phyloP scores from a whole-genome alignment of 2,797 vertebrate species.

The Pseudochromis fuscus region DNA sequence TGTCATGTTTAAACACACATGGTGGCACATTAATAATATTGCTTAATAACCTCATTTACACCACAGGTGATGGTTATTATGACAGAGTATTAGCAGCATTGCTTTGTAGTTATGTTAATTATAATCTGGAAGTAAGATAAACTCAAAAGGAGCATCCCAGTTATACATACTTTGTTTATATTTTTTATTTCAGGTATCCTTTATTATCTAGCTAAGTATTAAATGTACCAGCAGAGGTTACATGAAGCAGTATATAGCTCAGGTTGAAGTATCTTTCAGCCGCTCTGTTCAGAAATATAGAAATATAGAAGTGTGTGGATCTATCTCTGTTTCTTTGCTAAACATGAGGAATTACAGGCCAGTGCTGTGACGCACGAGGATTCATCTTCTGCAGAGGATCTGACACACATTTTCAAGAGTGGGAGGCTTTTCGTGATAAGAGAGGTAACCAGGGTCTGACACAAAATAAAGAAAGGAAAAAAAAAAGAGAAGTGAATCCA shows the following conservation, averaged over 20 bases:
- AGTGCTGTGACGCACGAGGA: constrained; percentile 51
- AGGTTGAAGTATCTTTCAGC: constrained; percentile 4
- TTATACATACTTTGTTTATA: no score
- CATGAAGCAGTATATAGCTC: neutral
- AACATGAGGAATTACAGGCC: constrained; percentile 47
- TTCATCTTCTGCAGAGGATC: constrained; percentile 63
- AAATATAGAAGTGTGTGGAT: no score
- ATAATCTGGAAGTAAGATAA: no score
- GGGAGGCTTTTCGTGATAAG: constrained; percentile 63
- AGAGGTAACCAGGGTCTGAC: constrained; percentile 61
- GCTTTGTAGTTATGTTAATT: no score
- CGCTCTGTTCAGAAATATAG: neutral
- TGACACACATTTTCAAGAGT: constrained; percentile 72
- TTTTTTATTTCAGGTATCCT: no score
- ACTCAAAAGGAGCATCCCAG: no score
- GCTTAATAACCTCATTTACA: no score
- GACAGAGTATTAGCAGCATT: no score
- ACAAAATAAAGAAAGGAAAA: constrained; percentile 22
- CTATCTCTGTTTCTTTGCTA: constrained; percentile 17
- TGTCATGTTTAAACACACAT: no score
- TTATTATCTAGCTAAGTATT: neutral
- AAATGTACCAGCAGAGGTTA: neutral
- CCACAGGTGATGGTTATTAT: no score
- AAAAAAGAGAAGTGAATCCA: constrained; percentile 37
- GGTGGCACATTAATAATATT: no score